Percentiles rank a stretch among this genome's conserved stretches.
Conservation (phyloP, 2,888 invertebrate genomes). For the Scaptodrosophila latifasciaeformis region DNA sequence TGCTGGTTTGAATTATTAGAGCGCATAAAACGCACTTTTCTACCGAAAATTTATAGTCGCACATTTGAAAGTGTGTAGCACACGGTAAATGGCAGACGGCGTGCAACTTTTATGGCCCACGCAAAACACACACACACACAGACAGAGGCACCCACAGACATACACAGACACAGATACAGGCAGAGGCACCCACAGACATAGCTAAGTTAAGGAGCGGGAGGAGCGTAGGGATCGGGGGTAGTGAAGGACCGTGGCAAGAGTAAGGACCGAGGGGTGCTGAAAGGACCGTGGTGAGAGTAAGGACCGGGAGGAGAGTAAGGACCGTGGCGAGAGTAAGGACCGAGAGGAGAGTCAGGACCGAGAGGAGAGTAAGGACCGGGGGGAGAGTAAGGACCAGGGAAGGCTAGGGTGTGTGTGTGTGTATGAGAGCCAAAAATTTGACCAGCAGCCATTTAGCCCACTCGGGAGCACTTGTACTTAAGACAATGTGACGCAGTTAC, state of each 20-base stretch:
- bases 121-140: background rate
- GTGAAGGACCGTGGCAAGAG: too few relatives aligned
- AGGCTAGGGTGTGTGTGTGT: background rate
- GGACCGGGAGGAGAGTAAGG: too few relatives aligned
- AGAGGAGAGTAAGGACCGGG: too few relatives aligned
- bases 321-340: too few relatives aligned
- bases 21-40: conserved; percentile 40
- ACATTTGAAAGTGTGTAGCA: conserved; percentile 37
- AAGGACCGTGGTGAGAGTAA: too few relatives aligned
- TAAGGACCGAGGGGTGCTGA: too few relatives aligned
- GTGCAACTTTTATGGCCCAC: background rate
- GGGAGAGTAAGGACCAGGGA: too few relatives aligned
- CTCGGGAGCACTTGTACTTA: conserved; percentile 8
- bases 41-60: conserved; percentile 33
- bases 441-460: background rate
- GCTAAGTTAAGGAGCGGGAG: too few relatives aligned
- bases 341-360: too few relatives aligned
- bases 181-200: too few relatives aligned
- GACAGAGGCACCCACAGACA: background rate
- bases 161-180: too few relatives aligned
- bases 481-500: conserved; percentile 12
- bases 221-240: too few relatives aligned
- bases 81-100: conserved; percentile 4
- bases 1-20: conserved; percentile 32
- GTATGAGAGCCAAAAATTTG: background rate